These are phyloP conservation scores for Lepidurus apus DNA, from an alignment of 1,140 invertebrate species.

Conservation along the genomic window DNA sequence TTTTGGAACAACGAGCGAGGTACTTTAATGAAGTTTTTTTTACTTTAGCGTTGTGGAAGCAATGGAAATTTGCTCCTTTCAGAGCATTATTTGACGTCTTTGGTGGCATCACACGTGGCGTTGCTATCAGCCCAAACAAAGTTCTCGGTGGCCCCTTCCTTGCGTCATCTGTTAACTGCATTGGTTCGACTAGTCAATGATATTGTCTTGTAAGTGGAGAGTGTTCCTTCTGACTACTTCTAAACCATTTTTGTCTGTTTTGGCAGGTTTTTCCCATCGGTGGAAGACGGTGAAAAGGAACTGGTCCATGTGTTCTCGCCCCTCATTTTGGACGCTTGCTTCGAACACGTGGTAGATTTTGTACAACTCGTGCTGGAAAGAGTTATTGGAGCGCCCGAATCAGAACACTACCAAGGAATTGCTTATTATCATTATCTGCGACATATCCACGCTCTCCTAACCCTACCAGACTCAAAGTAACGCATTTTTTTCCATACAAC, in stretches of 20 bases:
- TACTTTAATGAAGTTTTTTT: neutral
- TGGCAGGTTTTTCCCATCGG: constrained; percentile 49
- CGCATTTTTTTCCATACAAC: neutral
- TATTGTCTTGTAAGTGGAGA: constrained; percentile 45
- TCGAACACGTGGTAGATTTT: constrained; percentile 60
- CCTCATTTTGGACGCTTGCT: constrained; percentile 66
- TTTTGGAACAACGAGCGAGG: too few relatives aligned
- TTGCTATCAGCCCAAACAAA: constrained; percentile 53
- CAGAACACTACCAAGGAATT: constrained; percentile 33
- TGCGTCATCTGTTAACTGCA: constrained; percentile 61
- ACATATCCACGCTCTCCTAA: constrained; percentile 29
- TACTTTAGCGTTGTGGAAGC: constrained; percentile 59
- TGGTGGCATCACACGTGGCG: constrained; percentile 47
- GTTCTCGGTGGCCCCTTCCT: constrained; percentile 60
- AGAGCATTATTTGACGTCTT: constrained; percentile 66
- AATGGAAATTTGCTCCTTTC: constrained; percentile 72
- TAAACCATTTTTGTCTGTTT: constrained; percentile 2
- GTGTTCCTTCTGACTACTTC: too few relatives aligned
- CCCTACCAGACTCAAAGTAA: neutral
- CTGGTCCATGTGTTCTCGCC: constrained; percentile 59
- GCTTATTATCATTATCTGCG: constrained; percentile 26
- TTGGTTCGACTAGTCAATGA: constrained; percentile 62
- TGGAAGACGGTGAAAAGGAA: constrained; percentile 47
- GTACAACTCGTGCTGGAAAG: constrained; percentile 39
- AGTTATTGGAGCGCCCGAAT: constrained; percentile 27